A percentile compares a stretch with the other conserved stretches of the same genome.
Conservation (phyloP, 2,888 invertebrate genomes). For the Cerceris ruficornis region DNA sequence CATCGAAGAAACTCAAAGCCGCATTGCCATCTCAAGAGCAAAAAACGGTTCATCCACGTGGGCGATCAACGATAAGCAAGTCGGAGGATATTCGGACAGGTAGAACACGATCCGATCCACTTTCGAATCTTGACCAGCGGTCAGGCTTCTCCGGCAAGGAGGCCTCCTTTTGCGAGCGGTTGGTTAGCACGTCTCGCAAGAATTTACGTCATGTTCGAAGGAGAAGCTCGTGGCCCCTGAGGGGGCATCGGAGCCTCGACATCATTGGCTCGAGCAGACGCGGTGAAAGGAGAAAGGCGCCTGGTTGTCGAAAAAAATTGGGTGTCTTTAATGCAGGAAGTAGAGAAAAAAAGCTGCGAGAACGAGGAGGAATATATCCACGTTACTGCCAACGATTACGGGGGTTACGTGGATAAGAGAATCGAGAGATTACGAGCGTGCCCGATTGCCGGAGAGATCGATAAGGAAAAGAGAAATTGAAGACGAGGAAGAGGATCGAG, state of each 20-base stretch:
- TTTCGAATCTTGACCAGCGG: constrained; percentile 75
- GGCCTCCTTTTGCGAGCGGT: constrained; percentile 57
- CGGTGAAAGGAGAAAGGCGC: constrained; percentile 81
- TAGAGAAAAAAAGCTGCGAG: constrained; percentile 30
- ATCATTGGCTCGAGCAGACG: constrained; percentile 34
- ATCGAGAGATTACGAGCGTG: constrained; percentile 2
- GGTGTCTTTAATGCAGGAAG: constrained; percentile 41
- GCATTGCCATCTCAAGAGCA: too few relatives aligned
- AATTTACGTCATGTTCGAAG: constrained; percentile 69
- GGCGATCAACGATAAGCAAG: constrained; percentile 12
- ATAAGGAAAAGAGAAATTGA: constrained; percentile 50
- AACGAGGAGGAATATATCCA: too few relatives aligned
- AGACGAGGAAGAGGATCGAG: constrained; percentile 25
- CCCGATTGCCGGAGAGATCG: constrained; percentile 28
- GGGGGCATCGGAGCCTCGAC: constrained; percentile 11
- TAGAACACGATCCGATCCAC: constrained; percentile 39
- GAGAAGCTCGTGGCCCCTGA: constrained; percentile 56
- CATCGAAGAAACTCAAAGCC: too few relatives aligned
- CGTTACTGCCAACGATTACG: background rate
- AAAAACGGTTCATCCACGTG: background rate
- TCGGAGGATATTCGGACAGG: constrained; percentile 10
- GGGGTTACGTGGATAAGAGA: constrained; percentile 20
- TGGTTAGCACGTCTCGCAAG: constrained; percentile 30
- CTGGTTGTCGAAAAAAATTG: constrained; percentile 55
- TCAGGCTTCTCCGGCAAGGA: constrained; percentile 59